Base-by-base conservation (phyloP, 1,140 invertebrate species). In the Drosophila lacertosa region DNA sequence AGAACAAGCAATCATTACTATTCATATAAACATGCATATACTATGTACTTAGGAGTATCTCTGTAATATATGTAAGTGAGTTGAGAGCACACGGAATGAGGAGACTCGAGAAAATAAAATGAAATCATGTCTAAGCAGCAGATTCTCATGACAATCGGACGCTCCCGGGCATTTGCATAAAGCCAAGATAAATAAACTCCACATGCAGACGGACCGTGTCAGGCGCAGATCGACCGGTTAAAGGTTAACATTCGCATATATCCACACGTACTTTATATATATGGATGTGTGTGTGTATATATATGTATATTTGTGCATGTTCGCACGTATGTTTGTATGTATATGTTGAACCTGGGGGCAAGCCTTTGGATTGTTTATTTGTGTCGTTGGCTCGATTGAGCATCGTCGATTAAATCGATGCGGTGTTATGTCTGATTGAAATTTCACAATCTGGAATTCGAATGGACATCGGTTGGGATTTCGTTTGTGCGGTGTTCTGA, bases 141-240 rank as follows among this genome's bases (percentile, higher is more conserved):
- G 64, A 68, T 64, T 69, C 64, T 24, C 74, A 69, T 64, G 70
- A 74, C 64, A 74, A 74, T 74, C 70, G 50, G 48, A 40, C 50
- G 70, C 70, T 57, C 15, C n/a, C 9, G 53, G 54, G 26, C 70
- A 76, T 76, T 76, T 76, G 64, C 74, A 76, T 76, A 76, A 76
- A 68, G 69, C 64, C 64, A 76, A 76, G 59, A 76, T 76, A 76
- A 76, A 76, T 74, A 74, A 68, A 76, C 66, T 67, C 54, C 57
- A 39, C 32, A 45, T 45, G 57, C 40, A 53, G 51, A 69, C 33
- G 64, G 45, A 50, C 37, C 67, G 45, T 62, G 70, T 53, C 74
- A 74, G 66, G 50, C 58, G 48, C 51, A 74, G 74, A 68, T 76
- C 74, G 70, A 74, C 66, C 74, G 74, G 74, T 77, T 74, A 77